Conservation (phyloP, 2,888 invertebrate species). For the Eristalis tenax region DNA sequence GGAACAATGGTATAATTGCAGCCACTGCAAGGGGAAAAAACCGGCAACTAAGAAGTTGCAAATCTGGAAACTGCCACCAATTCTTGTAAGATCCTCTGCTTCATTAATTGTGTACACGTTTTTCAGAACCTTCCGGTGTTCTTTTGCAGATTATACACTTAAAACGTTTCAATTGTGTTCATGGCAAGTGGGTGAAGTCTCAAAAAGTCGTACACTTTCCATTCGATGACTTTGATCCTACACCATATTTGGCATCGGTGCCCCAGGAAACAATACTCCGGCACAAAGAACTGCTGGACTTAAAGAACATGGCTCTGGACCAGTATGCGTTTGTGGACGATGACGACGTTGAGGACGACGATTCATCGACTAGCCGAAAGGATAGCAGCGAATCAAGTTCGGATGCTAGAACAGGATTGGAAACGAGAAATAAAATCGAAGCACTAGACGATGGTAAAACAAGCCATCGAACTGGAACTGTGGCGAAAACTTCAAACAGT, state of each 20-base stretch:
- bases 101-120: constrained; percentile 7
- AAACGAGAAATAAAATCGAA: not conserved
- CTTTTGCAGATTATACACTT: constrained; percentile 90
- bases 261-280: constrained; percentile 89
- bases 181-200: constrained; percentile 96
- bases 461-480: not conserved
- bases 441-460: not conserved
- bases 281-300: constrained; percentile 84
- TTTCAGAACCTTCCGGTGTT: not conserved
- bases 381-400: constrained; percentile 66
- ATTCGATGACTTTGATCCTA: constrained; percentile 92
- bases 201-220: constrained; percentile 96
- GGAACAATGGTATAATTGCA: constrained; percentile 93
- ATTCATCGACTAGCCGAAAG: constrained; percentile 45
- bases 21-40: constrained; percentile 90
- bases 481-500: constrained; percentile 28
- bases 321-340: constrained; percentile 69
- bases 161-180: constrained; percentile 95
- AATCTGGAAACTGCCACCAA: constrained; percentile 94
- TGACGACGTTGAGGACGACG: constrained; percentile 48
- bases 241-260: constrained; percentile 91
- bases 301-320: constrained; percentile 75
- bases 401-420: constrained; percentile 24
- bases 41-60: constrained; percentile 95
- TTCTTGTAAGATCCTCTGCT: constrained; percentile 84